Evolutionary conservation across 2,888 invertebrate genomes (phyloP), one percentile per base, ranked within the genome.

Genomic region (Furcula furcula): DNA sequence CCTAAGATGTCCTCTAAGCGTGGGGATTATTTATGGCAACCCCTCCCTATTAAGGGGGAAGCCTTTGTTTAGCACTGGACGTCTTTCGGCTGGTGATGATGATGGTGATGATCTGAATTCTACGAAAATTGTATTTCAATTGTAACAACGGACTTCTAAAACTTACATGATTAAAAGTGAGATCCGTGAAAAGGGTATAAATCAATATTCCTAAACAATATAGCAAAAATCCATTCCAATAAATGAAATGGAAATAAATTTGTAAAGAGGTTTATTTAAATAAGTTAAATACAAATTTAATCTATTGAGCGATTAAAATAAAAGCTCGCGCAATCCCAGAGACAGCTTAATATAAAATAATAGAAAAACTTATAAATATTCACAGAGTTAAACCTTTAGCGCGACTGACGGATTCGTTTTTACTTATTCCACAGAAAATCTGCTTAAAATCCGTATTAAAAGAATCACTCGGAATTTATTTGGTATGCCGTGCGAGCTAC

Each of bases 401-500:
- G 65, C 39, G 76, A 74, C 80, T 87, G 87, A 86, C 84, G 85
- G 82, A 86, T 86, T 78, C 87, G 83, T 86, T 86, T 86, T 85
- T 86, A 85, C 85, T 86, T 86, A 86, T 85, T 85, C 85, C 73
- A 81, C 85, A 84, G 85, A 84, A 88, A 86, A 87, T 87, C 87
- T 87, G 85, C 86, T 86, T 88, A 85, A 88, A 87, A 86, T 86
- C 86, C 84, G 84, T 81, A 86, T 88, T 86, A 85, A 85, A 87
- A 86, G 86, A 87, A 88, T 86, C 87, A 86, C 86, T 87, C 74
- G 79, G 84, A 85, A 86, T 87, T 87, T 88, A 86, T 86, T 88
- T 84, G 64, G 63, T 55, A 39, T 27, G 45, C 35, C 54, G 65
- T 37, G 14, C 42, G 65, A 68, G 62, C n/a, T 1, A 34, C 9